A percentile compares a stretch with the other conserved stretches of the same genome.
phyloP scores from a whole-genome alignment of 2,113 vertebrate genomes.

The Cranoglanis bouderius region DNA sequence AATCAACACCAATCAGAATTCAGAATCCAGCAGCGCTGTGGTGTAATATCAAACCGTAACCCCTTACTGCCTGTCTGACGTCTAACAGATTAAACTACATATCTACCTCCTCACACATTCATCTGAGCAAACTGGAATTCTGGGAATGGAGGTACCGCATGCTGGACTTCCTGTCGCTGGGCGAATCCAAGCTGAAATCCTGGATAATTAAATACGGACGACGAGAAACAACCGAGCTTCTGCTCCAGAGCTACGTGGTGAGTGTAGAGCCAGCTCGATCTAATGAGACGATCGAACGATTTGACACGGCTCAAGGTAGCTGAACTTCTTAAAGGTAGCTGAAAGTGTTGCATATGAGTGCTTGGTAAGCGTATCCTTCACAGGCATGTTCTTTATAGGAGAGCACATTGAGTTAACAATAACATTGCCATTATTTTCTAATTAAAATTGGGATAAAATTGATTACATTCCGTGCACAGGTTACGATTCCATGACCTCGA shows the following conservation, averaged over 20 bases:
- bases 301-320: background rate
- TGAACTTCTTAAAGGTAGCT: too few species aligned
- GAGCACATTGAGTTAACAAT: background rate
- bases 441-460: too few species aligned
- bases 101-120: conserved; percentile 85
- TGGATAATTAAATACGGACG: conserved; percentile 99
- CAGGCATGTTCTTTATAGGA: background rate
- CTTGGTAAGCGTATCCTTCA: background rate
- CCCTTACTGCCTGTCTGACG: conserved; percentile 36
- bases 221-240: conserved; percentile 87
- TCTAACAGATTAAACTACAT: conserved; percentile 90
- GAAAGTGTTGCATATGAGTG: too few species aligned
- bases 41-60: background rate
- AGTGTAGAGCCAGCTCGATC: conserved; percentile 60
- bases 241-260: conserved; percentile 92
- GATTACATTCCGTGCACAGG: too few species aligned
- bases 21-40: background rate
- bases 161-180: conserved; percentile 89
- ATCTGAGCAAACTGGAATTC: conserved; percentile 96
- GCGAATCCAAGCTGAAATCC: conserved; percentile 94
- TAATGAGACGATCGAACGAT: background rate
- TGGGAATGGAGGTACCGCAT: conserved; percentile 93
- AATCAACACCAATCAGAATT: background rate
- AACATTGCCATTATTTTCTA: too few species aligned
- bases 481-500: too few species aligned